Evolutionary conservation across 2,113 vertebrate species (phyloP), one percentile per base, ranked within the genome.

Genomic region (Colistium nudipinnis): DNA sequence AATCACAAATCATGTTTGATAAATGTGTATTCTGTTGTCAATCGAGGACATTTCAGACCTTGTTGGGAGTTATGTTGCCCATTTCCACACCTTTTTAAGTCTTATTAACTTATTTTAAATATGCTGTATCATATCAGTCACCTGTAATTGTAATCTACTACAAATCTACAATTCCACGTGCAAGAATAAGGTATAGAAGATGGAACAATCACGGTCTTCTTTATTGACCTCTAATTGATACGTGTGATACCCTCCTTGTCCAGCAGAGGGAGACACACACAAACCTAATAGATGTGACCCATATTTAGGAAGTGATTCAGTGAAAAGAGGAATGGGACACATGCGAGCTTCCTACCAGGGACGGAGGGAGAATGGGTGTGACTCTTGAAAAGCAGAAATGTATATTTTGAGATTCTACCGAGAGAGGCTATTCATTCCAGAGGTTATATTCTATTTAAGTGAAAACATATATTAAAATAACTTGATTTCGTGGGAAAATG

Each of bases 191-290:
- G 30, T 4, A 31, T 5, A 31, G 30, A 31, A 5, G 14, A 41
- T 9, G 2, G 10, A 11, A 20, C 1, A 36, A 22, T 12, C 9
- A 19, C n/a, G 25, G 8, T 16, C 8, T 1, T 6, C 63, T 17
- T 7, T 9, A 2, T 3, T 13, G 2, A 2, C 13, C 2, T 8
- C 14, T 9, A 16, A 7, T 35, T 53, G 5, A 9, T 9, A 22
- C 2, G 0, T 10, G 60, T 67, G 20, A 66, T 73, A 19, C 19
- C 28, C 9, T 38, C 2, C 0, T 19, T 2, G 14, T 0, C 76
- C 88, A 71, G 31, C 24, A 74, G 88, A 81, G 69, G 77, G 83
- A 38, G 80, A 35, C 65, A 27, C 61, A 80, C n/a, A 57, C 78
- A 69, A 27, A 72, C 2, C 31, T 39, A 43, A 19, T n/a, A 17